Evolutionary conservation across 1,140 invertebrate genomes (phyloP).

Genomic region (Danaus melanippus): DNA sequence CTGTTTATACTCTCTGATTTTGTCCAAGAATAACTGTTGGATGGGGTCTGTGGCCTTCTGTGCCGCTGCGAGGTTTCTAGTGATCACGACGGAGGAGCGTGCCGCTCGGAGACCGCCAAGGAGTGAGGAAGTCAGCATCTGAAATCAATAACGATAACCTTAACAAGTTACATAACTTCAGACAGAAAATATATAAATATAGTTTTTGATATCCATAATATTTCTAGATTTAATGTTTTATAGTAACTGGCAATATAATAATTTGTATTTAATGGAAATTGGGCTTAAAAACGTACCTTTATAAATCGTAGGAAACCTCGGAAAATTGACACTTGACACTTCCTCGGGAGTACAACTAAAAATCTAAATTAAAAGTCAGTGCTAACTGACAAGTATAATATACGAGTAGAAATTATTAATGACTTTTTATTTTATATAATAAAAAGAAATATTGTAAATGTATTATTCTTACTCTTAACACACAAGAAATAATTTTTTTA

Average conservation of each 20-base stretch:
- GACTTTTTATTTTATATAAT: too few relatives aligned
- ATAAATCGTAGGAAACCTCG: slow-evolving; percentile 3
- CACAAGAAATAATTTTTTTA: too few relatives aligned
- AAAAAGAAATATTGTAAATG: too few relatives aligned
- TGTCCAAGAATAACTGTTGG: slow-evolving; percentile 94
- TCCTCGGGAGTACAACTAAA: too few relatives aligned
- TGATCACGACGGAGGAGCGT: slow-evolving; percentile 57
- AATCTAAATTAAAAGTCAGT: too few relatives aligned
- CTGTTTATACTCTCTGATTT: slow-evolving; percentile 90
- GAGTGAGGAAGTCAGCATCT: slow-evolving; percentile 64
- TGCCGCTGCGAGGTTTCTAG: slow-evolving; percentile 79
- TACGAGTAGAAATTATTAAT: slow-evolving; percentile 1
- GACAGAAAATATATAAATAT: slow-evolving; percentile 8
- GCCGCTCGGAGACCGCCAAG: slow-evolving; percentile 47
- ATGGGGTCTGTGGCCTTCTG: slow-evolving; percentile 89
- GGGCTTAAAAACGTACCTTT: too few relatives aligned
- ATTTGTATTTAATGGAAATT: slow-evolving; percentile 12
- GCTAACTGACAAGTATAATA: slow-evolving; percentile 4
- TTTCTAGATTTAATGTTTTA: slow-evolving; percentile 3
- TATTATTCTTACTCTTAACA: too few relatives aligned
- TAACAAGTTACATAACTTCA: slow-evolving; percentile 56
- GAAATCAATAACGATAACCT: slow-evolving; percentile 51
- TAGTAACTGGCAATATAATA: slow-evolving; percentile 4
- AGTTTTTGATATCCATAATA: slow-evolving; percentile 7
- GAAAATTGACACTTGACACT: slow-evolving; percentile 10